Evolutionary conservation across 2,113 vertebrate genomes (phyloP).

Genomic region (Stigmatopora nigra): DNA sequence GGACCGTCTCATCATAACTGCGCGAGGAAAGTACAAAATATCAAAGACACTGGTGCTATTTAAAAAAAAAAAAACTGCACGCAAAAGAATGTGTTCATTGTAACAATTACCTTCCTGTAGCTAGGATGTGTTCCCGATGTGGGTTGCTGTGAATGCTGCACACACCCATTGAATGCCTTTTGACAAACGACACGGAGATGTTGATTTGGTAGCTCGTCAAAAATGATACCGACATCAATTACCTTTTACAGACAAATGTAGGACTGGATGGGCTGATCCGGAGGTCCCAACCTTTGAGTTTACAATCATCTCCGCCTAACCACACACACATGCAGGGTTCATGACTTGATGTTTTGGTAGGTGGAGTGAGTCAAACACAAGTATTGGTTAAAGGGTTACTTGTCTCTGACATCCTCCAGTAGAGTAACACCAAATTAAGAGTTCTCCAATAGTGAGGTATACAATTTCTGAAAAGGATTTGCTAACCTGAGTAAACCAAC

Average conservation of each 20-base stretch:
- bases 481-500: slow-evolving; percentile 82
- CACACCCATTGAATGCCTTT: slow-evolving; percentile 89
- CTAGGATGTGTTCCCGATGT: slow-evolving; percentile 79
- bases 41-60: background rate
- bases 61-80: background rate
- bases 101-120: slow-evolving; percentile 82
- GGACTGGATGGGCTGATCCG: slow-evolving; percentile 59
- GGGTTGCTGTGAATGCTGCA: slow-evolving; percentile 92
- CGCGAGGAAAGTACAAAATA: background rate
- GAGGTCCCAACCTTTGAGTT: slow-evolving; percentile 89
- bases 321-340: background rate
- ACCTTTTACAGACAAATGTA: slow-evolving; percentile 81
- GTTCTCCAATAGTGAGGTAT: background rate
- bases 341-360: too few relatives aligned
- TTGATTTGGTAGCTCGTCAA: background rate
- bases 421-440: too few relatives aligned
- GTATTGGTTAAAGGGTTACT: too few relatives aligned
- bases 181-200: slow-evolving; percentile 3
- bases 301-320: slow-evolving; percentile 89
- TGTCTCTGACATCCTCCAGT: too few relatives aligned
- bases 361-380: too few relatives aligned
- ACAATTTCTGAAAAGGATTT: background rate
- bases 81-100: background rate
- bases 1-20: slow-evolving; percentile 87
- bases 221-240: background rate